Base-by-base conservation (phyloP, 2,797 vertebrate species). In the Enteromius radiatus region DNA sequence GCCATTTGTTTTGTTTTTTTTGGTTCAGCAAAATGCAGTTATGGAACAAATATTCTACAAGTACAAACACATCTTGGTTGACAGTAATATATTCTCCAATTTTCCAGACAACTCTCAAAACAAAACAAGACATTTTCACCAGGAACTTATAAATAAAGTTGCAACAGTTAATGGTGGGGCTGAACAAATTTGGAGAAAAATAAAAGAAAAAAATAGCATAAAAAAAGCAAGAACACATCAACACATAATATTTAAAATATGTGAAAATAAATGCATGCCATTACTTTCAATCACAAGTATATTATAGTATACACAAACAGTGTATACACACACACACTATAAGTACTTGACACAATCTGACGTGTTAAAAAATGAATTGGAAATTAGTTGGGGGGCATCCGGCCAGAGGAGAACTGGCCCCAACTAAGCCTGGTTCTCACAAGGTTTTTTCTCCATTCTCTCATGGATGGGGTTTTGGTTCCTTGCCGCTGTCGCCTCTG, bases 1-100 rank as follows among this genome's bases (percentile, higher is more conserved):
- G 17, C 17, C 26, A 31, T 23, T 85, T 89, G n/a, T n/a, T n/a
- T n/a, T n/a, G n/a, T 84, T 88, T 84, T 43, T 70, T 80, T 88
- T 85, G 64, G 83, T n/a, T 73, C 38, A 76, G 11, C 52, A 17
- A 76, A 59, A 49, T 23, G 31, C 19, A 33, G 23, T 33, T 28
- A 71, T 52, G 17, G 26, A 49, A 33, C 17, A 43, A 56, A 10
- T 23, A 56, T 4, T 11, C n/a, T 56, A 56, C 54, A 59, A 33
- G 69, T 49, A 71, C 26, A 49, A 47, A 12, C 28, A 49, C 41
- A 28, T 47, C 26, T 77, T 28, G 19, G 41, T 1, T 64, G 43
- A 47, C 41, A 49, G n/a, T 64, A 47, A 59, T 41, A 6, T 26
- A 41, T 33, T 33, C 33, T 59, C n/a, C 33, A 59, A 59, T 56